Conservation (phyloP, 1,140 invertebrate species). For the Brachionus plicatilis region DNA sequence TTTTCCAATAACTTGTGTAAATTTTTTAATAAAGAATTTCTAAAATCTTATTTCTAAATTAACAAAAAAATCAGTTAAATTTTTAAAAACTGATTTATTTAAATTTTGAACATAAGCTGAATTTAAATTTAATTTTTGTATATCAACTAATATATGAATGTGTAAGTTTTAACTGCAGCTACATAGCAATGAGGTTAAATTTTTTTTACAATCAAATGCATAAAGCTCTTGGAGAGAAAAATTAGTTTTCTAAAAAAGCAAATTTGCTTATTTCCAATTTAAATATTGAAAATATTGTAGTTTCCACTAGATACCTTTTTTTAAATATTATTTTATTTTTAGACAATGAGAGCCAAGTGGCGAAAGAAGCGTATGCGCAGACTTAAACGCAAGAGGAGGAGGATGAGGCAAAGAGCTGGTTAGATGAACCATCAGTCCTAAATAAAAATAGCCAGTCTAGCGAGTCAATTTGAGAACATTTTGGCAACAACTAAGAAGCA, state of each 20-base stretch:
- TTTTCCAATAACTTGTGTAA: too few relatives aligned
- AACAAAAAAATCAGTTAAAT: not conserved
- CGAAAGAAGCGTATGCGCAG: conserved; percentile 58
- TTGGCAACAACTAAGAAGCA: not conserved
- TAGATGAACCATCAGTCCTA: conserved; percentile 43
- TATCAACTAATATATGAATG: not conserved
- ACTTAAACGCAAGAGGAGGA: conserved; percentile 57
- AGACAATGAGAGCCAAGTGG: conserved; percentile 47
- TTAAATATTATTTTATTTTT: not conserved
- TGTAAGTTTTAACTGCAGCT: not conserved
- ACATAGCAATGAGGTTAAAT: not conserved
- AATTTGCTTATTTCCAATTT: not conserved
- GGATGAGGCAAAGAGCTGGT: conserved; percentile 58
- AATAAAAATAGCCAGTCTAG: not conserved
- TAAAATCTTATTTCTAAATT: not conserved
- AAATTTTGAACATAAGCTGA: not conserved
- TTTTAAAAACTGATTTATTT: not conserved
- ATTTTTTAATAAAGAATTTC: too few relatives aligned
- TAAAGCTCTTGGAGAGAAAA: not conserved
- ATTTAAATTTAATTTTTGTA: not conserved
- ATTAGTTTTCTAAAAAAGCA: not conserved
- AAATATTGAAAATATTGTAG: not conserved
- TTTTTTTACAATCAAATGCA: not conserved
- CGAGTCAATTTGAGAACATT: not conserved
- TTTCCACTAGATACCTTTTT: not conserved